Evolutionary conservation across 2,888 invertebrate genomes (phyloP).

Genomic region (Blomia tropicalis): DNA sequence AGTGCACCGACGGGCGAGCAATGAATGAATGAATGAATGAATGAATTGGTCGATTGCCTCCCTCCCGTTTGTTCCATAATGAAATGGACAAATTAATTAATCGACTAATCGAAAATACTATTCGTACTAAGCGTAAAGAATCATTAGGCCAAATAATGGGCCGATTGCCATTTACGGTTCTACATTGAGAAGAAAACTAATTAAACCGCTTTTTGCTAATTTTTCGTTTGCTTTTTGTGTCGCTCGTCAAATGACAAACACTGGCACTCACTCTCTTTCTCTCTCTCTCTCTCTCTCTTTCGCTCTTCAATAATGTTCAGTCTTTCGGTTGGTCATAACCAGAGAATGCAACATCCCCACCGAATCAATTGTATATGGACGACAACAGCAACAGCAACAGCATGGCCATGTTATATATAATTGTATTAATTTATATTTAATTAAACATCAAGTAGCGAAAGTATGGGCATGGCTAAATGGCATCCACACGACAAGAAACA

Average conservation of each 20-base stretch:
- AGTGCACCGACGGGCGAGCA: no score
- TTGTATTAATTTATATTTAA: slow-evolving; percentile 13
- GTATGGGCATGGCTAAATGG: not conserved
- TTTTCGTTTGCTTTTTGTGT: not conserved
- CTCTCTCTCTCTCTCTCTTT: no score
- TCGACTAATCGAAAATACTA: slow-evolving; percentile 8
- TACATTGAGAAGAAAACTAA: not conserved
- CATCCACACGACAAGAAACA: no score
- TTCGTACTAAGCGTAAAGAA: not conserved
- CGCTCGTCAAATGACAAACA: not conserved
- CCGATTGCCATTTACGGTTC: not conserved
- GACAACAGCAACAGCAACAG: not conserved
- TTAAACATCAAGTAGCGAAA: not conserved
- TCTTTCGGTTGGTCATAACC: no score
- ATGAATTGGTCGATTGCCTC: no score
- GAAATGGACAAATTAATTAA: slow-evolving; percentile 8
- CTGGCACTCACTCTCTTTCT: not conserved
- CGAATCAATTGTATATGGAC: not conserved
- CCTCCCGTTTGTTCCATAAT: not conserved
- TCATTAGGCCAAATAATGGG: not conserved
- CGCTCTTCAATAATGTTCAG: no score
- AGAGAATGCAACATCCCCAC: no score
- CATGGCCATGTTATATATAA: not conserved
- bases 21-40: no score
- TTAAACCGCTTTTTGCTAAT: not conserved